Conservation (phyloP, 2,797 vertebrate genomes). For the Syndactyla subalaris region DNA sequence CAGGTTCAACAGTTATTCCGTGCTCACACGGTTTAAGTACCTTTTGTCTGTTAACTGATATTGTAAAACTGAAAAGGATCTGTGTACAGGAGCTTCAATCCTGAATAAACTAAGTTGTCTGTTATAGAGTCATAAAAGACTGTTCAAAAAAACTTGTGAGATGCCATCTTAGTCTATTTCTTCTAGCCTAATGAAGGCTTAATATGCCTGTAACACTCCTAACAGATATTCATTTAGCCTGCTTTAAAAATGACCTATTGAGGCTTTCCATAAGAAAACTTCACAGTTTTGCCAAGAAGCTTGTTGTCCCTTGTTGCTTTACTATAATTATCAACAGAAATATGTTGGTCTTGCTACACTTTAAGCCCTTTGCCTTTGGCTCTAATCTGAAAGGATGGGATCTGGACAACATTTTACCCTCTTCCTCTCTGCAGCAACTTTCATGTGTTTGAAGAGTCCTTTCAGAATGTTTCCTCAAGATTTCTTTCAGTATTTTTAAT, state of each 20-base stretch:
- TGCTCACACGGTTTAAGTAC: neutral
- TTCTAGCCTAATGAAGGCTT: neutral
- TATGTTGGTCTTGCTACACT: neutral
- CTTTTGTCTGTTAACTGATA: neutral
- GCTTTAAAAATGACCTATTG: neutral
- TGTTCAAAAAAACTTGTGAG: neutral
- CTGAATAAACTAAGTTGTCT: neutral
- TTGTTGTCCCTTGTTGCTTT: neutral
- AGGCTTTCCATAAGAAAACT: neutral
- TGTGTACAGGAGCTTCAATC: rapidly evolving
- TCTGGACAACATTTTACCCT: neutral
- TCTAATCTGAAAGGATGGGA: neutral
- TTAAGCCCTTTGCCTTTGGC: neutral
- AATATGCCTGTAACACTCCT: neutral
- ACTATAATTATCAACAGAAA: neutral
- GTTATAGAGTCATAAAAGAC: neutral
- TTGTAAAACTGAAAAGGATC: neutral
- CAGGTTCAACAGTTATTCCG: neutral
- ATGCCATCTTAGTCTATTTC: neutral
- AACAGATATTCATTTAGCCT: neutral
- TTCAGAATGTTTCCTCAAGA: neutral
- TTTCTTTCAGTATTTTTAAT: neutral
- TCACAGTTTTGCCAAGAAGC: neutral
- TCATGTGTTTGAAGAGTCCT: neutral
- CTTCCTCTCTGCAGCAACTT: neutral